Evolutionary conservation across 2,113 vertebrate species (phyloP).

Genomic region (Seriola rivoliana): DNA sequence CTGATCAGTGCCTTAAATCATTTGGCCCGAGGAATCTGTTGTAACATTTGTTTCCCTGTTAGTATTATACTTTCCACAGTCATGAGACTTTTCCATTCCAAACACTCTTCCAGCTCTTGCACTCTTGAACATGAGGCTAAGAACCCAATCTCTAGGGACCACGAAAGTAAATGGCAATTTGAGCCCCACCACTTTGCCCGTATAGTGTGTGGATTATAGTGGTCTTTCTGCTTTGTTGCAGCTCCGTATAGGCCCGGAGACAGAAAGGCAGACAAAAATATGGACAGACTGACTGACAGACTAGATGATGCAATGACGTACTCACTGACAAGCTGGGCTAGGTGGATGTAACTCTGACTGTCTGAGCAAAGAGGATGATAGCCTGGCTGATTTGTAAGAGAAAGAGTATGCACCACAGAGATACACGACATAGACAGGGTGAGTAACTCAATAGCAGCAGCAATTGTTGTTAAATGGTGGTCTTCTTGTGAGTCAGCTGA

Average conservation of each 20-base stretch:
- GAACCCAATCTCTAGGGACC: conserved; percentile 68
- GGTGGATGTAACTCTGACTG: neutral
- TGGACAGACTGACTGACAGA: conserved; percentile 17
- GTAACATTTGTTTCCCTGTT: conserved; percentile 37
- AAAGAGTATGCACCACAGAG: neutral
- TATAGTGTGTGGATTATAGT: conserved; percentile 71
- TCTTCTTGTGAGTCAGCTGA: neutral
- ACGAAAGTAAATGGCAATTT: conserved; percentile 73
- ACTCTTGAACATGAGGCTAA: conserved; percentile 71
- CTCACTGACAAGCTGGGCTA: neutral
- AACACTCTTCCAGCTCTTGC: conserved; percentile 64
- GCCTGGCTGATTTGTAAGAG: neutral
- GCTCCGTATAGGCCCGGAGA: conserved; percentile 40
- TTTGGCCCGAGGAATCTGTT: conserved; percentile 41
- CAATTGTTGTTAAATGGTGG: neutral
- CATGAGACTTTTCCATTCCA: conserved; percentile 69
- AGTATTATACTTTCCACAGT: conserved; percentile 56
- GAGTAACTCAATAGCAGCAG: neutral
- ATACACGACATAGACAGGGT: neutral
- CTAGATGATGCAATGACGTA: neutral
- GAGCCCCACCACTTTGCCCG: conserved; percentile 66
- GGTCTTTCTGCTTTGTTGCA: conserved; percentile 63
- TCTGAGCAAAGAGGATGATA: neutral
- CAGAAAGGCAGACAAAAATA: conserved; percentile 19
- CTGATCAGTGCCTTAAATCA: conserved; percentile 41